A percentile compares a stretch with the other conserved stretches of the same genome.
These are phyloP conservation scores for Meda fulgida DNA, from an alignment of 2,797 vertebrate species.

Conservation along the genomic window DNA sequence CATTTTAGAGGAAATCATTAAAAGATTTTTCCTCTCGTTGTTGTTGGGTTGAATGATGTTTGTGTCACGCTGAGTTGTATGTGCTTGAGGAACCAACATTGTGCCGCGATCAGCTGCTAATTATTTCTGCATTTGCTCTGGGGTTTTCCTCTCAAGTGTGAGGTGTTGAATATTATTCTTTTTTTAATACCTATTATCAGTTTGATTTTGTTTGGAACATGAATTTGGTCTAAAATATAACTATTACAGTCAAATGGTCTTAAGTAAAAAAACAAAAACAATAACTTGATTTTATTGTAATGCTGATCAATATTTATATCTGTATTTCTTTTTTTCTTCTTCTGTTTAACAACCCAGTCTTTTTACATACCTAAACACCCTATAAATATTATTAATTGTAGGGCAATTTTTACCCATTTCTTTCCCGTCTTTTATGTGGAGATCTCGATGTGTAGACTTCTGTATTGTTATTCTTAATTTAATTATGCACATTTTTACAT, in stretches of 20 bases:
- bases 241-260: background rate
- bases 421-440: background rate
- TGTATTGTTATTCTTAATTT: background rate
- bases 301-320: background rate
- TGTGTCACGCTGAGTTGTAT: background rate
- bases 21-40: background rate
- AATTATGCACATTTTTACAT: background rate
- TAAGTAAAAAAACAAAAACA: background rate
- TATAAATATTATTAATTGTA: background rate
- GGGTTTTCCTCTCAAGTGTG: background rate
- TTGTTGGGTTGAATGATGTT: background rate
- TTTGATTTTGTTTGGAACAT: background rate
- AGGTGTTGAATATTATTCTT: too few relatives aligned
- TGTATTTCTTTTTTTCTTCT: background rate
- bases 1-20: background rate
- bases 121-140: conserved; percentile 9
- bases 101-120: background rate
- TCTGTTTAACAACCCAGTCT: background rate
- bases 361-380: background rate
- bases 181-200: background rate
- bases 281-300: background rate
- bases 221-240: background rate
- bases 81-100: background rate
- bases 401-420: background rate
- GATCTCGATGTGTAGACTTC: background rate